Evolutionary conservation across 2,113 vertebrate genomes (phyloP).

Genomic region (Nycticorax nycticorax): DNA sequence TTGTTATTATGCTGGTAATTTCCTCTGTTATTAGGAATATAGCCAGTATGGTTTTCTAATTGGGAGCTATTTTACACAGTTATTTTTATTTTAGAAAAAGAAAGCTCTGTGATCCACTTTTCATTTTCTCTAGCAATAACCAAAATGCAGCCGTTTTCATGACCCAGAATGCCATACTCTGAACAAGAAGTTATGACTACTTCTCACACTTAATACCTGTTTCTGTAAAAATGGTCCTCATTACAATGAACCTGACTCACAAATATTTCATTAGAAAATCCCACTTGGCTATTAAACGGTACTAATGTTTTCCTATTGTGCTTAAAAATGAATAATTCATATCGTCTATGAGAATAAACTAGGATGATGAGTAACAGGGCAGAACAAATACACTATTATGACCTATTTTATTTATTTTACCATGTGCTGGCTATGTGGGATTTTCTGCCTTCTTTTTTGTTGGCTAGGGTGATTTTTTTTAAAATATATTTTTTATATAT

Average conservation of each 20-base stretch:
- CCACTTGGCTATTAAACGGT: not conserved
- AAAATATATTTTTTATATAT: not conserved
- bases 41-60: not conserved
- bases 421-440: not conserved
- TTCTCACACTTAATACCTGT: not conserved
- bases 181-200: not conserved
- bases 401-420: not conserved
- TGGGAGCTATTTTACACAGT: not conserved
- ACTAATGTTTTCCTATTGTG: not conserved
- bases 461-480: not conserved
- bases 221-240: not conserved
- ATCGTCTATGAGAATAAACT: not conserved
- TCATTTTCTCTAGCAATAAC: not conserved
- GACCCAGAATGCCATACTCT: not conserved
- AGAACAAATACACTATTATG: not conserved
- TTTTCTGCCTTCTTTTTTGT: not conserved
- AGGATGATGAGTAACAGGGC: not conserved
- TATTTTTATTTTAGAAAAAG: not conserved
- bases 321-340: constrained; percentile 49
- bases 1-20: not conserved
- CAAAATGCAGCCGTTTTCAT: not conserved
- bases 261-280: constrained; percentile 14
- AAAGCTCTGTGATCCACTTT: not conserved
- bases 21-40: not conserved
- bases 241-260: not conserved